phyloP scores from a whole-genome alignment of 2,113 vertebrate species.

The Chaenocephalus aceratus region DNA sequence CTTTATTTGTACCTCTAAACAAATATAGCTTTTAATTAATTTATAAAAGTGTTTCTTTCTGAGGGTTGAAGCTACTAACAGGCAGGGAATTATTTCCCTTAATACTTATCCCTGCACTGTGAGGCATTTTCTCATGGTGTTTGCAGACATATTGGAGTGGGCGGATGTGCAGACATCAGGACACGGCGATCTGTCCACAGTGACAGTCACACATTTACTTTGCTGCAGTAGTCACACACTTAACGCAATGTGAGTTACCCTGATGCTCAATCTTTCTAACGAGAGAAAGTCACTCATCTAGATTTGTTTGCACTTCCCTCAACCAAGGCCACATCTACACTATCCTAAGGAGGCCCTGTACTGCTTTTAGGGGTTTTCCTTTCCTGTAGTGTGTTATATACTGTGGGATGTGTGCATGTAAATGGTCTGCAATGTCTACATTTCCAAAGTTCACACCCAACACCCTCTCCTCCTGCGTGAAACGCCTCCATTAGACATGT shows the following conservation, averaged over 20 bases:
- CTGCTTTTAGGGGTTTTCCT: too few relatives aligned
- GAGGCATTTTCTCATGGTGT: slow-evolving; percentile 42
- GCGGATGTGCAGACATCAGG: slow-evolving; percentile 66
- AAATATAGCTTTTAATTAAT: slow-evolving; percentile 33
- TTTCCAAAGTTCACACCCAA: too few relatives aligned
- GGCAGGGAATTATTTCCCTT: slow-evolving; percentile 25
- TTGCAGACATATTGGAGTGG: slow-evolving; percentile 63
- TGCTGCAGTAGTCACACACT: slow-evolving; percentile 55
- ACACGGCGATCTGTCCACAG: slow-evolving; percentile 50
- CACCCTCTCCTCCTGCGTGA: too few relatives aligned
- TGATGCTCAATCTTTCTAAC: slow-evolving; percentile 33
- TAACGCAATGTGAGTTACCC: slow-evolving; percentile 44
- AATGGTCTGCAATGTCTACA: too few relatives aligned
- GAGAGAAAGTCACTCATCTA: slow-evolving; percentile 28
- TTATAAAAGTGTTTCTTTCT: slow-evolving; percentile 8
- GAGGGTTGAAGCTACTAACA: slow-evolving; percentile 20
- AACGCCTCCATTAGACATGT: too few relatives aligned
- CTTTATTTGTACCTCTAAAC: slow-evolving; percentile 3
- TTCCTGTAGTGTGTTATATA: too few relatives aligned
- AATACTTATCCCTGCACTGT: slow-evolving; percentile 37
- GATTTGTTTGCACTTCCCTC: slow-evolving; percentile 20
- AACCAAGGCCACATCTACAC: too few relatives aligned
- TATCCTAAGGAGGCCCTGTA: neutral
- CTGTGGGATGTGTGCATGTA: too few relatives aligned
- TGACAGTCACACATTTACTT: slow-evolving; percentile 62